Conservation (phyloP, 2,888 invertebrate genomes). For the Drosophila borborema region DNA sequence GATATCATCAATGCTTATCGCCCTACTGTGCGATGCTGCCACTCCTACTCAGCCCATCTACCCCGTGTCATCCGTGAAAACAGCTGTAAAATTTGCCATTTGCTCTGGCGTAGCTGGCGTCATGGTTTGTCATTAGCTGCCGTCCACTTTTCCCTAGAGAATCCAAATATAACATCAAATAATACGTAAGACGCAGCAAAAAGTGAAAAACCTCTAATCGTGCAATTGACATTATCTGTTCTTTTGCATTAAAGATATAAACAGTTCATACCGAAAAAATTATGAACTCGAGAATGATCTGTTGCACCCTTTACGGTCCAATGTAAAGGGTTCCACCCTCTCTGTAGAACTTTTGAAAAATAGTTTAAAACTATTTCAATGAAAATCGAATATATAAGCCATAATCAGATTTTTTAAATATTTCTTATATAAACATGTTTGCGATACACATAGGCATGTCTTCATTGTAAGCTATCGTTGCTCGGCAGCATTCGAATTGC, state of each 20-base stretch:
- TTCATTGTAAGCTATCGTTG: not conserved
- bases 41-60: slow-evolving; percentile 24
- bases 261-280: not conserved
- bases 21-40: slow-evolving; percentile 7
- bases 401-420: no score
- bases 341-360: not conserved
- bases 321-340: not conserved
- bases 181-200: not conserved
- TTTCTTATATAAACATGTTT: not conserved
- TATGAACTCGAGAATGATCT: not conserved
- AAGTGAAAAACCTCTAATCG: not conserved
- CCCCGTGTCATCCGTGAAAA: slow-evolving; percentile 61
- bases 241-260: not conserved
- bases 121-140: slow-evolving; percentile 72
- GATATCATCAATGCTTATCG: no score
- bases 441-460: not conserved
- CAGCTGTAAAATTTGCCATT: slow-evolving; percentile 57
- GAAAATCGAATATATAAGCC: not conserved
- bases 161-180: slow-evolving; percentile 8
- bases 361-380: not conserved
- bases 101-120: slow-evolving; percentile 63
- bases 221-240: not conserved
- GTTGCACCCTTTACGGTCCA: no score
- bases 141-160: slow-evolving; percentile 23
- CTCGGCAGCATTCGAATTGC: not conserved